Evolutionary conservation across 1,140 invertebrate genomes (phyloP).

Genomic region (Pseudomyrmex concolor): DNA sequence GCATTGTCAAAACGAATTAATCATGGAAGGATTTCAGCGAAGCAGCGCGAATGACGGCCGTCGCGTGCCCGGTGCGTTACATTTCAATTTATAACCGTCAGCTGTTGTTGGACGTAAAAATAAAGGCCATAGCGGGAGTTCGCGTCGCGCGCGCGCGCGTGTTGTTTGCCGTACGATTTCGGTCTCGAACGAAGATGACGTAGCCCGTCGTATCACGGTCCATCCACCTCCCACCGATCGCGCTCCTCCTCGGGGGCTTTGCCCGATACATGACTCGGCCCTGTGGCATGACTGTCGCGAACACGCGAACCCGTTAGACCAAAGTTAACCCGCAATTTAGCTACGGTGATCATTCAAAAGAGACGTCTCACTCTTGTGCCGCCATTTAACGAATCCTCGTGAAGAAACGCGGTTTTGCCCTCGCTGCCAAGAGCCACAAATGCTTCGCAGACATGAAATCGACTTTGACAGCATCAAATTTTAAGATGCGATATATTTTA

Average conservation of each 20-base stretch:
- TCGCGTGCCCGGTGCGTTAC: conserved; percentile 71
- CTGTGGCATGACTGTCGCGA: conserved; percentile 78
- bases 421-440: conserved; percentile 64
- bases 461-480: conserved; percentile 40
- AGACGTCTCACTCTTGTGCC: conserved; percentile 75
- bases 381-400: conserved; percentile 72
- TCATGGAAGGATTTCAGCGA: conserved; percentile 30
- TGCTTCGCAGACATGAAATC: conserved; percentile 55
- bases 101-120: conserved; percentile 70
- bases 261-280: conserved; percentile 67
- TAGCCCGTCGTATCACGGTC: conserved; percentile 63
- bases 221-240: conserved; percentile 57
- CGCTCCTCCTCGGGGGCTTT: conserved; percentile 44
- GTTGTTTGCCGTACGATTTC: conserved; percentile 38
- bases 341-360: conserved; percentile 71
- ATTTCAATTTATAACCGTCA: conserved; percentile 80
- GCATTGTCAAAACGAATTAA: conserved; percentile 59
- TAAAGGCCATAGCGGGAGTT: conserved; percentile 63
- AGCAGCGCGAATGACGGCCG: conserved; percentile 49
- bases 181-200: conserved; percentile 65
- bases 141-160: conserved; percentile 23
- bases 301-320: conserved; percentile 76
- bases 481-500: conserved; percentile 33
- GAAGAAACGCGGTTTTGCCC: conserved; percentile 33
- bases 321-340: conserved; percentile 80